Base-by-base conservation (phyloP, 2,888 invertebrate species). In the Mythimna vitellina region DNA sequence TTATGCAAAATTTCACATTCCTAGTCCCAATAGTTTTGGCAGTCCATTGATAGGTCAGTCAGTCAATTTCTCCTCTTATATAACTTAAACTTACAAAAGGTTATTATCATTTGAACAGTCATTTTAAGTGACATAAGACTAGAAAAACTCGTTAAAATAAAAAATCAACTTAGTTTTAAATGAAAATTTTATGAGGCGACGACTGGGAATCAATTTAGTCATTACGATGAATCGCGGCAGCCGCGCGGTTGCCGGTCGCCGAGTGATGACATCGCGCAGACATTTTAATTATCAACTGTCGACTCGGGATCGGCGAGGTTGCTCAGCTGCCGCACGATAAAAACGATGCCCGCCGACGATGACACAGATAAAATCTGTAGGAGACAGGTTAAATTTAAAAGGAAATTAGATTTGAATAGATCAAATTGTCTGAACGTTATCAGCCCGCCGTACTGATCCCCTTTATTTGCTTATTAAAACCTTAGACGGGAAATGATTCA, bases 251-350 rank as follows among this genome's bases (percentile, higher is more conserved):
- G 86, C 80, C 86, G 82, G 88, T 85, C 80, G 86, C 81, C 86
- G 82, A 88, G 90, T 91, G 92, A 92, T 94, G 95, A 93, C 94
- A 91, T 89, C 92, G 88, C 89, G 86, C 88, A 91, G 95, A 95
- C 95, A 92, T 95, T 96, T 96, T 96, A 96, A 96, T 96, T 96
- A 96, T 93, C 91, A 93, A 92, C 94, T 95, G 95, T 94, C 95
- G 92, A 87, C 89, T 82, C 85, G 88, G 89, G 90, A 91, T 91
- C 88, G 89, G 89, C 85, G 87, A 82, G 82, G 87, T 88, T 88
- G 87, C 87, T 90, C 89, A 89, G 86, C 86, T 86, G 88, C 87
- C 89, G 82, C 77, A 65, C 89, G 93, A 94, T 93, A 95, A 95
- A 94, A 95, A 92, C 91, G 90, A 88, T 88, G 86, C 86, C 87